Evolutionary conservation across 2,113 vertebrate species (phyloP).

Genomic region (Coptodon bakossiorum): DNA sequence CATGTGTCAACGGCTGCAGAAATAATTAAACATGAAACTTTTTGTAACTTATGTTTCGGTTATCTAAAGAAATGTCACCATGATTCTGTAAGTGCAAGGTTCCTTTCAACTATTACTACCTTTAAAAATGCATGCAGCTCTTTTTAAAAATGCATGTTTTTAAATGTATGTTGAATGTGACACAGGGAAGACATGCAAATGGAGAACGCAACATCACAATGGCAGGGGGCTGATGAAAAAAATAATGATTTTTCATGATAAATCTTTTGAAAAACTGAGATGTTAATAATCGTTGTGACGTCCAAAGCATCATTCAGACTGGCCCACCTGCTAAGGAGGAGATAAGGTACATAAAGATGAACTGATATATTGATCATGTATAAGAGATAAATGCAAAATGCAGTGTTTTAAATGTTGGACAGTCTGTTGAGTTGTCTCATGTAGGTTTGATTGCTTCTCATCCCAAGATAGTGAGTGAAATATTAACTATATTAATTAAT

Average conservation of each 20-base stretch:
- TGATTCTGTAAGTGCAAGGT: rapidly evolving
- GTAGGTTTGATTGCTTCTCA: not conserved
- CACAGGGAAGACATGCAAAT: not conserved
- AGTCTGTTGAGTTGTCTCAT: not conserved
- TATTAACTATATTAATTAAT: not conserved
- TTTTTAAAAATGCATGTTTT: not conserved
- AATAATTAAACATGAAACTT: not conserved
- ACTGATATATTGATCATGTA: rapidly evolving
- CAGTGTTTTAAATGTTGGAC: not conserved
- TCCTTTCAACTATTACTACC: not conserved
- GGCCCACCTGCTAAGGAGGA: not conserved
- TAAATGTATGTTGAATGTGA: not conserved
- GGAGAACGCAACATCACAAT: not conserved
- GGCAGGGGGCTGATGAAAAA: not conserved
- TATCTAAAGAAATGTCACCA: not conserved
- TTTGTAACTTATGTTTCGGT: not conserved
- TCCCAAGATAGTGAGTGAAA: not conserved
- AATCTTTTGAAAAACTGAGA: not conserved
- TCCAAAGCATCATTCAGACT: not conserved
- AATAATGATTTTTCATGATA: not conserved
- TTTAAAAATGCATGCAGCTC: not conserved
- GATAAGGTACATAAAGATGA: not conserved
- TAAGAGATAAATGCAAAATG: not conserved
- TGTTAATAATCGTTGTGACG: rapidly evolving
- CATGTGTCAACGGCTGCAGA: not conserved